A percentile compares a stretch with the other conserved stretches of the same genome.
phyloP scores from a whole-genome alignment of 2,113 vertebrate species.

The Acrocephalus kingi region DNA sequence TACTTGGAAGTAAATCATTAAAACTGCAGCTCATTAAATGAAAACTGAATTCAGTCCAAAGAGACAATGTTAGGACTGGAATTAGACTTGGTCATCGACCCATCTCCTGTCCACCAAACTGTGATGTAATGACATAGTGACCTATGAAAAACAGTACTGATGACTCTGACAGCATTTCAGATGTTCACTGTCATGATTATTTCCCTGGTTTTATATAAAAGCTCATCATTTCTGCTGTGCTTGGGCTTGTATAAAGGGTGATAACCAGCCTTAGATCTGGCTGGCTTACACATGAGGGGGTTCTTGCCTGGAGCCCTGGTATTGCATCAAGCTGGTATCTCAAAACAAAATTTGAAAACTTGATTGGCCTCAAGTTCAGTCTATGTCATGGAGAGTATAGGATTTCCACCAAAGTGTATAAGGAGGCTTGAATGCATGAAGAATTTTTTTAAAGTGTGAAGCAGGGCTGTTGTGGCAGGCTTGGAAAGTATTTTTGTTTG shows the following conservation, averaged over 20 bases:
- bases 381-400: not conserved
- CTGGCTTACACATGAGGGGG: not conserved
- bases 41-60: slow-evolving; percentile 3
- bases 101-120: not conserved
- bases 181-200: not conserved
- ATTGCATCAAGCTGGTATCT: not conserved
- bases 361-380: not conserved
- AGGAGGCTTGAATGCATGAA: not conserved
- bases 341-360: not conserved
- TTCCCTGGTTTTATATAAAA: not conserved
- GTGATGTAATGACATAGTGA: not conserved
- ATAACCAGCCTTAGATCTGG: not conserved
- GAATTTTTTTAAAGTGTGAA: not conserved
- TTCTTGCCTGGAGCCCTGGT: not conserved
- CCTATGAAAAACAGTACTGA: not conserved
- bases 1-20: slow-evolving; percentile 29
- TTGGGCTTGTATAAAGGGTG: not conserved
- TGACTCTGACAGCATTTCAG: not conserved
- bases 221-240: not conserved
- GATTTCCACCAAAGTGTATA: not conserved
- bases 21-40: slow-evolving; percentile 28
- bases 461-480: not conserved
- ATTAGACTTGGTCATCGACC: not conserved
- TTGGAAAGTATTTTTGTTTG: not conserved
- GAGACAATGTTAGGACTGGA: not conserved